Evolutionary conservation across 1,140 invertebrate species (phyloP).

Genomic region (Lepidotrigona ventralis): DNA sequence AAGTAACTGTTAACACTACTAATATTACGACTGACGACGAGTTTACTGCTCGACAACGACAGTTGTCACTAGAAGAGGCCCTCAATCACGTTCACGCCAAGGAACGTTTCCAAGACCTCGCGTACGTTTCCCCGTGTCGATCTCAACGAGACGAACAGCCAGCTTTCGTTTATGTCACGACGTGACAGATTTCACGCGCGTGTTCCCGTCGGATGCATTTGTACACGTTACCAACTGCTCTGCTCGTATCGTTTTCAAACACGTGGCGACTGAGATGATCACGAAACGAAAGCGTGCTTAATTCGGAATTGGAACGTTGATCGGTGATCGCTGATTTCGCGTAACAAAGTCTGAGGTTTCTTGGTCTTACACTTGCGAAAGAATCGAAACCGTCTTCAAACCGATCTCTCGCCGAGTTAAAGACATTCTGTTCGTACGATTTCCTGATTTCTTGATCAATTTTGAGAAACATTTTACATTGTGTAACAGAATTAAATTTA

Average conservation of each 20-base stretch:
- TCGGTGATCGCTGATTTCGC: background rate
- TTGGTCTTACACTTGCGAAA: background rate
- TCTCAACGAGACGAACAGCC: slow-evolving; percentile 41
- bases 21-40: slow-evolving; percentile 47
- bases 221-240: slow-evolving; percentile 1
- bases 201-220: slow-evolving; percentile 15
- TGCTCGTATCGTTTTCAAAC: slow-evolving; percentile 12
- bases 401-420: background rate
- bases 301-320: slow-evolving; percentile 11
- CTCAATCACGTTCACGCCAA: slow-evolving; percentile 72
- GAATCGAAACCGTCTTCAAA: background rate
- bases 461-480: background rate
- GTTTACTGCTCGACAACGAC: slow-evolving; percentile 46
- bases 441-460: background rate
- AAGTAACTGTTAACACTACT: slow-evolving; percentile 65
- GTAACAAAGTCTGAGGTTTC: background rate
- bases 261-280: slow-evolving; percentile 26
- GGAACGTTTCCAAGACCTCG: slow-evolving; percentile 54
- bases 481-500: background rate
- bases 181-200: slow-evolving; percentile 67
- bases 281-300: slow-evolving; percentile 37
- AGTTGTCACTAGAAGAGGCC: slow-evolving; percentile 60
- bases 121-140: slow-evolving; percentile 43
- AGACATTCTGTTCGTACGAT: background rate
- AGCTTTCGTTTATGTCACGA: slow-evolving; percentile 48